A percentile compares a stretch with the other conserved stretches of the same genome.
Evolutionary conservation across 2,888 invertebrate genomes (phyloP).

Genomic region (Cryptus armator): DNA sequence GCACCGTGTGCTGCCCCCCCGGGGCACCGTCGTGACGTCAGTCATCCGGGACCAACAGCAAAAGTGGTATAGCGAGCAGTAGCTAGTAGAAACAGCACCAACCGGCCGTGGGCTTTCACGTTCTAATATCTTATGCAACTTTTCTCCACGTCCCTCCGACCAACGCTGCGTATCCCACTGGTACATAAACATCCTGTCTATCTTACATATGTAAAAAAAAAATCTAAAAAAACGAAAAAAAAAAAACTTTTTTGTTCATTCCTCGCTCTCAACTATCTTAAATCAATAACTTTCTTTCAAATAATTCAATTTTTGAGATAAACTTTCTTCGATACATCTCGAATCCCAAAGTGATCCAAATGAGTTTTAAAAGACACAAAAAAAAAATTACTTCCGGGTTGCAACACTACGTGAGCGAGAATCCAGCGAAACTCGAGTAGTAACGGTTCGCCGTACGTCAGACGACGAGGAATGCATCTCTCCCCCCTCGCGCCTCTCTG

Average conservation of each 20-base stretch:
- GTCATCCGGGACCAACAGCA: constrained; percentile 79
- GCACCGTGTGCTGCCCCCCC: constrained; percentile 21
- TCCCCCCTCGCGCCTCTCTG: constrained; percentile 4
- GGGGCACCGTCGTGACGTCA: constrained; percentile 82
- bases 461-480: constrained; percentile 54
- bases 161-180: background rate
- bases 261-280: background rate
- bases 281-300: background rate
- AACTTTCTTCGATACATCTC: background rate
- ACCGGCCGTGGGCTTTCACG: constrained; percentile 81
- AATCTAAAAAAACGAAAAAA: background rate
- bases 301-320: background rate
- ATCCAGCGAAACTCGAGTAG: constrained; percentile 38
- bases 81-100: constrained; percentile 57
- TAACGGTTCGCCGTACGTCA: constrained; percentile 43
- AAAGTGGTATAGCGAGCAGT: constrained; percentile 28
- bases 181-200: background rate
- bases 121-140: constrained; percentile 85
- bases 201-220: background rate
- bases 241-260: background rate
- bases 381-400: constrained; percentile 57
- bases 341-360: background rate
- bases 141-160: constrained; percentile 65
- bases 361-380: background rate
- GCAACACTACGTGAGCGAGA: background rate